Evolutionary conservation across 2,888 invertebrate species (phyloP).

Genomic region (Mythimna vitellina): DNA sequence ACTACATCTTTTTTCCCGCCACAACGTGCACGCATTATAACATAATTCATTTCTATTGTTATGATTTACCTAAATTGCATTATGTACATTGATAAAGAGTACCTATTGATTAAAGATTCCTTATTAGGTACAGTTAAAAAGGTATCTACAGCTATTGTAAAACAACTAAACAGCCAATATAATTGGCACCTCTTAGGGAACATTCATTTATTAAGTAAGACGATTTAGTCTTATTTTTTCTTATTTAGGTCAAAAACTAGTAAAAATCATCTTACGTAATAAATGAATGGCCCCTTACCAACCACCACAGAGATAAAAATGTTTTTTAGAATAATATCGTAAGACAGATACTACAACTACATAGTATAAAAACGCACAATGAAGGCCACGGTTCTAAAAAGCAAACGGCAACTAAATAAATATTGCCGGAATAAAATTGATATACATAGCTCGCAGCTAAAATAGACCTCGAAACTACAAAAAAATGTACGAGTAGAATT

Average conservation of each 20-base stretch:
- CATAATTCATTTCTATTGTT: too few species aligned
- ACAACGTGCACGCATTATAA: background rate
- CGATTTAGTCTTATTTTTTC: too few species aligned
- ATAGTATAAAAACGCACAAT: slow-evolving; percentile 15
- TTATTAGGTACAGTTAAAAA: slow-evolving; percentile 1
- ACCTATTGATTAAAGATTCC: background rate
- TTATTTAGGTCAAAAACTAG: too few species aligned
- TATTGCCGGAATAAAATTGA: background rate
- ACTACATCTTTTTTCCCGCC: too few species aligned
- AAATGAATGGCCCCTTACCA: background rate
- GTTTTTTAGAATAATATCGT: background rate
- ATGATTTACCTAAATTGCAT: background rate
- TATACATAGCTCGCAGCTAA: background rate
- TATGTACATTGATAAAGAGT: background rate
- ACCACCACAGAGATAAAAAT: background rate
- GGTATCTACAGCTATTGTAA: background rate
- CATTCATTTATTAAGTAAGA: too few species aligned
- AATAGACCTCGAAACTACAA: background rate
- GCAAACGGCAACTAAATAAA: background rate
- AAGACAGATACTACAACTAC: background rate
- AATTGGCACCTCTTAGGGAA: slow-evolving; percentile 16
- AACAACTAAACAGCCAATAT: slow-evolving; percentile 19
- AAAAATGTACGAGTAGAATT: background rate
- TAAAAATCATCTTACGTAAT: too few species aligned
- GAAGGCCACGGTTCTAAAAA: background rate